Evolutionary conservation across 1,140 invertebrate genomes (phyloP).

Genomic region (Colletes gigas): DNA sequence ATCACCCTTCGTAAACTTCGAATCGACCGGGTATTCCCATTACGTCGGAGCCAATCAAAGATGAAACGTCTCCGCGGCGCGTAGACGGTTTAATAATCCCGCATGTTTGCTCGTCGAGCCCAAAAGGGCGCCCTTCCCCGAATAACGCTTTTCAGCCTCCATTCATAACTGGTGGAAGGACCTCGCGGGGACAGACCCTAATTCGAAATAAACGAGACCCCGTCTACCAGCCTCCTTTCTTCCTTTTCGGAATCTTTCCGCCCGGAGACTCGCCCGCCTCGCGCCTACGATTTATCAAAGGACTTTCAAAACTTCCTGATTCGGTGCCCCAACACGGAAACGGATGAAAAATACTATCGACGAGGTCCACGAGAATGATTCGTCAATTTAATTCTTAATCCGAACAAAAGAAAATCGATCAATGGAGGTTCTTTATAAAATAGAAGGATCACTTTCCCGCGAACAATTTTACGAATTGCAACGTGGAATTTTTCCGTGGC

Average conservation of each 20-base stretch:
- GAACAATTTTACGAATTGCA: no score
- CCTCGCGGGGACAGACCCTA: constrained; percentile 49
- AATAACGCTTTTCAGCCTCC: constrained; percentile 71
- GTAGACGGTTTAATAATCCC: constrained; percentile 74
- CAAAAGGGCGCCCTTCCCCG: constrained; percentile 57
- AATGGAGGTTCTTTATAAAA: no score
- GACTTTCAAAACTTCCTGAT: constrained; percentile 17
- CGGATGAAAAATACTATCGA: not conserved
- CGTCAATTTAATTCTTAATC: no score
- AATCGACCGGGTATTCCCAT: constrained; percentile 68
- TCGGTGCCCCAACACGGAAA: not conserved
- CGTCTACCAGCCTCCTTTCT: not conserved
- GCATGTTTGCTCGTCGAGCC: constrained; percentile 71
- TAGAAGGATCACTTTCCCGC: no score
- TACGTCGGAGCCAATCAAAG: constrained; percentile 71
- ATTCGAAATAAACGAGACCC: constrained; percentile 67
- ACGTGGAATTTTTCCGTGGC: no score
- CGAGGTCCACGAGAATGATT: not conserved
- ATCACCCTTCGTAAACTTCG: constrained; percentile 52
- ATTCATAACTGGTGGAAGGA: constrained; percentile 65
- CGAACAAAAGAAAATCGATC: no score
- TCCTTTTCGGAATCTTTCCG: not conserved
- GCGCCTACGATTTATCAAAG: constrained; percentile 22
- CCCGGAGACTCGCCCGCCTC: not conserved
- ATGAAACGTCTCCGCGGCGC: constrained; percentile 67